Evolutionary conservation across 2,797 vertebrate genomes (phyloP), one percentile per base, ranked within the genome.

Genomic region (Cacajao melanocephalus): DNA sequence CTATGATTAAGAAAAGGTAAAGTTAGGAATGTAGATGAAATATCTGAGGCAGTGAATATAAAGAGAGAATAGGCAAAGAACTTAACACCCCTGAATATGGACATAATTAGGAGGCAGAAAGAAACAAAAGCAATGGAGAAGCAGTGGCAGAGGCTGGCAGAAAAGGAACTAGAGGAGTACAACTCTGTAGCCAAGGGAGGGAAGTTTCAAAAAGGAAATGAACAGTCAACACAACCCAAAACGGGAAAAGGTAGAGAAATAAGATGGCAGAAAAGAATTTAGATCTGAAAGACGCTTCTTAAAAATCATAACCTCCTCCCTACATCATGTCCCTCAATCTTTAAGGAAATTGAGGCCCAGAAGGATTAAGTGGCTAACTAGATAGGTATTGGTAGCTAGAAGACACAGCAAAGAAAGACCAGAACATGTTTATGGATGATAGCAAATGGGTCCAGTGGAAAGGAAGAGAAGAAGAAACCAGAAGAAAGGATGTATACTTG

Each of bases 161-260:
- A 92, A 96, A 83, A 85, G 87, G 85, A 97, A 95, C 82, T 46
- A 96, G 50, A 17, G 67, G 52, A 89, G 15, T 67, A 93, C 36
- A 85, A 75, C 50, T 67, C 44, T 86, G 85, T 80, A 85, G 93
- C 85, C 85, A 84, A 95, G 70, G 41, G 41, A 97, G 57, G 36
- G 36, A 83, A 87, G 91, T 95, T 95, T 95, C 93, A 88, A 67
- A 92, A 95, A 93, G 92, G 96, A 96, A 96, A 70, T 87, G 30
- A 80, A 89, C 22, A 50, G 61, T 83, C 30, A 92, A 89, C 88
- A 88, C 55, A 85, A 94, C 30, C 78, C 76, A 89, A 95, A 91
- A 81, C 7, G 70, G n/a, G 67, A 96, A 92, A 41, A 15, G 39
- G 15, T 52, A 82, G 41, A 78, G 41, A 79, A 96, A 88, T 48